A percentile compares a stretch with the other conserved stretches of the same genome.
Conservation (phyloP, 2,888 invertebrate genomes). For the Steinernema hermaphroditum region DNA sequence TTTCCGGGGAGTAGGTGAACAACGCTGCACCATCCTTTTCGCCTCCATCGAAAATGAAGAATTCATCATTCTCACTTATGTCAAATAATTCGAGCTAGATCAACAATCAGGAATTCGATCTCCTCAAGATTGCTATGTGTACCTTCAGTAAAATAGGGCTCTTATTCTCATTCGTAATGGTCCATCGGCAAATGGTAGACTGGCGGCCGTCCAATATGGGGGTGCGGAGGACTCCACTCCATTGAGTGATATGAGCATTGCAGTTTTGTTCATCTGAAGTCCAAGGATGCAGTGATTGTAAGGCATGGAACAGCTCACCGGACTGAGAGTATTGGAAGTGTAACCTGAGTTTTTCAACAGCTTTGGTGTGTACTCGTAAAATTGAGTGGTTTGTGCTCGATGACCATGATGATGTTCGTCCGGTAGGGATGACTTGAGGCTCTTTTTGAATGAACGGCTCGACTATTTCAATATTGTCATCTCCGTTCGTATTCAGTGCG, state of each 20-base stretch:
- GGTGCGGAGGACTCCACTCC: conserved; percentile 12
- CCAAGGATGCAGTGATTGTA: neutral
- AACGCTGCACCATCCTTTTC: neutral
- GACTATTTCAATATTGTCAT: neutral
- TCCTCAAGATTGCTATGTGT: neutral
- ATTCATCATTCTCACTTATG: neutral
- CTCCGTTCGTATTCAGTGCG: neutral
- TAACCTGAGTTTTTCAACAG: conserved; percentile 1
- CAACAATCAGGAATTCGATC: neutral
- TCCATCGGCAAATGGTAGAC: conserved; percentile 11
- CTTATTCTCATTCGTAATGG: conserved; percentile 12
- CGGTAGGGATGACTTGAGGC: neutral
- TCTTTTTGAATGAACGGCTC: neutral
- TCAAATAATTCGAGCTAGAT: neutral
- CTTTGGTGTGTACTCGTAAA: neutral
- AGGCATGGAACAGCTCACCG: neutral
- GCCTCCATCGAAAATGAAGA: neutral
- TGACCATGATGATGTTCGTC: neutral
- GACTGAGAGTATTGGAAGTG: conserved; percentile 14
- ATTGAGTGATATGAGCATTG: conserved; percentile 3
- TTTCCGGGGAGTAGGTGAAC: neutral
- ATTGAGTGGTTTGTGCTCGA: conserved; percentile 17
- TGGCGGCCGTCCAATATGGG: neutral
- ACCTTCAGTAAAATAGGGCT: conserved; percentile 12
- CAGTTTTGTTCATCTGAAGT: conserved; percentile 7